These are phyloP conservation scores for Hippopotamyrus pictus DNA, from an alignment of 2,797 vertebrate species.

Conservation along the genomic window DNA sequence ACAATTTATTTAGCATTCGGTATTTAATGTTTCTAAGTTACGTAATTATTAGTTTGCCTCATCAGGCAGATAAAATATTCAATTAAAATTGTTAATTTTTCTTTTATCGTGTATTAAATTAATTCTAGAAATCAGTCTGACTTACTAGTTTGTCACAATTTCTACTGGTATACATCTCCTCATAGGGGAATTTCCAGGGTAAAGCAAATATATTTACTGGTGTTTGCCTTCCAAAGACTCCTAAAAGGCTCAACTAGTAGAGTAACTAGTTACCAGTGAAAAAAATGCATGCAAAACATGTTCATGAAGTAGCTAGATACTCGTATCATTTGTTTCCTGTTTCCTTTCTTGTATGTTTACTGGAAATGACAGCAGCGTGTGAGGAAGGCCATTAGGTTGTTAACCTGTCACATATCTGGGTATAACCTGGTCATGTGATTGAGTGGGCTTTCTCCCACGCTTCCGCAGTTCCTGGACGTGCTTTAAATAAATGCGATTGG, in stretches of 20 bases:
- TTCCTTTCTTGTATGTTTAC: neutral
- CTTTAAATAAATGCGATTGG: conserved; percentile 7
- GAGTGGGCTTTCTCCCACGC: neutral
- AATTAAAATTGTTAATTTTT: neutral
- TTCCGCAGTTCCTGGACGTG: neutral
- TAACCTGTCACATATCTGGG: neutral
- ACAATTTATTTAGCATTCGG: neutral
- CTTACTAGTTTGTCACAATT: neutral
- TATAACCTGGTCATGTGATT: neutral
- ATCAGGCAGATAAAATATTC: neutral
- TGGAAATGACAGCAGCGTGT: neutral
- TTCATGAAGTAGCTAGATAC: neutral
- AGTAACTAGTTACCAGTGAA: neutral
- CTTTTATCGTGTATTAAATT: neutral
- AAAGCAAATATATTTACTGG: neutral
- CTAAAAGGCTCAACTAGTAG: neutral
- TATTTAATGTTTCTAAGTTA: neutral
- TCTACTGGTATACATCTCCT: neutral
- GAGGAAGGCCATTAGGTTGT: neutral
- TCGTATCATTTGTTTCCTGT: neutral
- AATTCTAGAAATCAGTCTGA: neutral
- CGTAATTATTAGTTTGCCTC: neutral
- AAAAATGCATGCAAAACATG: neutral
- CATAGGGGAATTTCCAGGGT: neutral
- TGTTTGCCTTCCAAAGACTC: neutral